These are phyloP conservation scores for Eupithecia pulchellata DNA, from an alignment of 2,888 invertebrate species.

Conservation along the genomic window DNA sequence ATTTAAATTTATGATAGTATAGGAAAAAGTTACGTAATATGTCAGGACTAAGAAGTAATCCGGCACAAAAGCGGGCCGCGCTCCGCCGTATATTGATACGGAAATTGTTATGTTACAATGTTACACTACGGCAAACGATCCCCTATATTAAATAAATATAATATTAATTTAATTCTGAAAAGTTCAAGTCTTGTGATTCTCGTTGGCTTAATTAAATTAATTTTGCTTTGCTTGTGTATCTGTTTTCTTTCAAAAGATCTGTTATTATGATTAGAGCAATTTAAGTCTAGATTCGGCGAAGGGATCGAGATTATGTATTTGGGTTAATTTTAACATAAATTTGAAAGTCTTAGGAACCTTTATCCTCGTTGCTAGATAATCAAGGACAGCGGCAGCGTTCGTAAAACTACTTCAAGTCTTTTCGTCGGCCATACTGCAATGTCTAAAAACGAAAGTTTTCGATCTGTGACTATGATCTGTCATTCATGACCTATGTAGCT, in stretches of 20 bases:
- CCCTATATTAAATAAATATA: too few species aligned
- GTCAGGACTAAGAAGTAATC: neutral
- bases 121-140: neutral
- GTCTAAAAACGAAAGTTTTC: too few species aligned
- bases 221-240: neutral
- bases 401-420: too few species aligned
- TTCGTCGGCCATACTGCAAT: too few species aligned
- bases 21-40: neutral
- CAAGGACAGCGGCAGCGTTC: too few species aligned
- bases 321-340: neutral
- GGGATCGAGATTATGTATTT: neutral
- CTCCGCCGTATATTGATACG: constrained; percentile 3
- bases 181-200: constrained; percentile 1
- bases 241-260: neutral
- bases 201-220: neutral
- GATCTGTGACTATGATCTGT: too few species aligned
- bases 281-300: neutral
- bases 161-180: constrained; percentile 5
- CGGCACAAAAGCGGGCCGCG: constrained; percentile 7
- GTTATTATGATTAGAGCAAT: neutral
- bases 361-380: neutral
- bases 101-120: constrained; percentile 8
- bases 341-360: neutral
- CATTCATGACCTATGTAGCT: too few species aligned
- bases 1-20: neutral